Conservation (phyloP, 2,797 vertebrate species). For the Sebastes vulpes region DNA sequence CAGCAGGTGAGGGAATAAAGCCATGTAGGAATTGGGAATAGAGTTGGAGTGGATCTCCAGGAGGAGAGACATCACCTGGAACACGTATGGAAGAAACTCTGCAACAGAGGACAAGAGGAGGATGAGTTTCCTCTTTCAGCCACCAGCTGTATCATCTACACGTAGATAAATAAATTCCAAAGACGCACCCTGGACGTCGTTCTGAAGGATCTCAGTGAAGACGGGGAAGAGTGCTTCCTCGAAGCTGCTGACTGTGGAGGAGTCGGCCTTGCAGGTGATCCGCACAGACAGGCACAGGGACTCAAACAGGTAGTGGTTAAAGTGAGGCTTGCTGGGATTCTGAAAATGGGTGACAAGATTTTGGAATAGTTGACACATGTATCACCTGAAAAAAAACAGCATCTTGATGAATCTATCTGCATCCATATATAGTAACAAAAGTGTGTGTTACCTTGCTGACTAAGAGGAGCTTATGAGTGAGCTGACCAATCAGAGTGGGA, state of each 20-base stretch:
- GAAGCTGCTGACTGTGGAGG: slow-evolving; percentile 92
- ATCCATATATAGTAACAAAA: background rate
- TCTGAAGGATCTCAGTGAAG: slow-evolving; percentile 98
- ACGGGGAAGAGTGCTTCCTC: slow-evolving; percentile 98
- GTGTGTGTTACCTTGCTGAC: slow-evolving; percentile 94
- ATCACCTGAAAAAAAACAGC: background rate
- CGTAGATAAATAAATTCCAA: background rate
- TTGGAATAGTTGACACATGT: background rate
- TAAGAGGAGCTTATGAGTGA: slow-evolving; percentile 95
- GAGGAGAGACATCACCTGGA: slow-evolving; percentile 99
- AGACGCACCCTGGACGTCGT: slow-evolving; percentile 93
- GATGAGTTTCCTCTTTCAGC: background rate
- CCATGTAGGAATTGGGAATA: slow-evolving; percentile 96
- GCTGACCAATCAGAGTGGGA: slow-evolving; percentile 95
- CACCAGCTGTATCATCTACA: background rate
- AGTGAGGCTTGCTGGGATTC: slow-evolving; percentile 99
- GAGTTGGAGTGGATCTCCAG: slow-evolving; percentile 95
- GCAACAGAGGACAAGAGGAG: slow-evolving; percentile 32
- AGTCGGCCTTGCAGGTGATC: slow-evolving; percentile 96
- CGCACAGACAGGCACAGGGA: slow-evolving; percentile 96
- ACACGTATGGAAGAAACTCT: slow-evolving; percentile 99
- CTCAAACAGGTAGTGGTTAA: slow-evolving; percentile 99
- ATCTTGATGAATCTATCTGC: background rate
- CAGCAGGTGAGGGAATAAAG: slow-evolving; percentile 95
- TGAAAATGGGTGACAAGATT: slow-evolving; percentile 68